A percentile compares a stretch with the other conserved stretches of the same genome.
Evolutionary conservation across 2,888 invertebrate genomes (phyloP).

Genomic region (Morinoia aosen): DNA sequence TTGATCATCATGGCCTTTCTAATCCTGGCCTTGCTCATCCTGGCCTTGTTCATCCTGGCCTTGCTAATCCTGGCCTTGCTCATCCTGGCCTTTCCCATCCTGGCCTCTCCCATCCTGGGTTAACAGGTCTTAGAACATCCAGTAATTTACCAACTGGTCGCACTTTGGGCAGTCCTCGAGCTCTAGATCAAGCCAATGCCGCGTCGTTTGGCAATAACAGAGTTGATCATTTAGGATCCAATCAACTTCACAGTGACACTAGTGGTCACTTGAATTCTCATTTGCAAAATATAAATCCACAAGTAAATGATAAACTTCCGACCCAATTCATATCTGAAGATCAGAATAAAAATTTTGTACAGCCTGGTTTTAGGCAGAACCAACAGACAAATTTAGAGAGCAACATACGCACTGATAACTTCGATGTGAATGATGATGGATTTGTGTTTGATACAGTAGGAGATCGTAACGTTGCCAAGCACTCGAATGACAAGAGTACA

Average conservation of each 20-base stretch:
- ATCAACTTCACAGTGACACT: neutral
- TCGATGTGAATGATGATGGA: neutral
- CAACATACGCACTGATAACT: neutral
- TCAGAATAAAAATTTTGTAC: neutral
- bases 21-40: too few species aligned
- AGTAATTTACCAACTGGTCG: neutral
- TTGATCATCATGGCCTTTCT: too few species aligned
- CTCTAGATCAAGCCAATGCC: neutral
- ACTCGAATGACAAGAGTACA: neutral
- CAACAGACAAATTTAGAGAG: neutral
- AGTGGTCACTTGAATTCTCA: neutral
- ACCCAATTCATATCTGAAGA: neutral
- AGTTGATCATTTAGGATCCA: constrained; percentile 18
- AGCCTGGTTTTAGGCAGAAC: neutral
- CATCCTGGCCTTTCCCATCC: too few species aligned
- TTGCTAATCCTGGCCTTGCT: too few species aligned
- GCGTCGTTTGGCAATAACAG: neutral
- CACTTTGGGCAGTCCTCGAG: neutral
- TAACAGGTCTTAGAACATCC: neutral
- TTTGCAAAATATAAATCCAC: neutral
- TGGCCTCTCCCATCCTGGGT: neutral
- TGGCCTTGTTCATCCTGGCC: too few species aligned
- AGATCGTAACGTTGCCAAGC: neutral
- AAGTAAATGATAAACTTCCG: neutral
- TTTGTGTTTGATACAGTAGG: neutral